Evolutionary conservation across 2,888 invertebrate species (phyloP).

Genomic region (Chymomyza caudatula): DNA sequence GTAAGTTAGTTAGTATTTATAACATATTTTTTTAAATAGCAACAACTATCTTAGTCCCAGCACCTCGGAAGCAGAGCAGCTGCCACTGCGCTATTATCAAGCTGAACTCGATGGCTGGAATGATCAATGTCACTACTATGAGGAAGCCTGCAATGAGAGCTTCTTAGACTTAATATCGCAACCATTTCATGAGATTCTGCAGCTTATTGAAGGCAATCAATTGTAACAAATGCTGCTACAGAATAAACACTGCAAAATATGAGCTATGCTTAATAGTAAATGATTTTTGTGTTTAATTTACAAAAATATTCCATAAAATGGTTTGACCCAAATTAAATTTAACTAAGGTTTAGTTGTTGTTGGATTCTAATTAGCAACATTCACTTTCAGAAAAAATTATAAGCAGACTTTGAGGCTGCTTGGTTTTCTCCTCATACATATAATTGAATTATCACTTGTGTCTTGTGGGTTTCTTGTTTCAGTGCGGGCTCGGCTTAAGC

Average conservation of each 20-base stretch:
- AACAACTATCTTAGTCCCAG: too few species aligned
- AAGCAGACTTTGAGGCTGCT: neutral
- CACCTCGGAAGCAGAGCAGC: constrained; percentile 66
- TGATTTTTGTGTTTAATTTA: neutral
- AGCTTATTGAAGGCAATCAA: constrained; percentile 40
- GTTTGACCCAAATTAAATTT: neutral
- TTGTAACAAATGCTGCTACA: constrained; percentile 15
- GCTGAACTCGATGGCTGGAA: constrained; percentile 72
- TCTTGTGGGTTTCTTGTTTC: constrained; percentile 9
- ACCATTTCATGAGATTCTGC: constrained; percentile 64
- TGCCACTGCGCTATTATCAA: constrained; percentile 70
- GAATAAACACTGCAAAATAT: constrained; percentile 3
- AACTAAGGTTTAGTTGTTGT: neutral
- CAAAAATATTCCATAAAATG: neutral
- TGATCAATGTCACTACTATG: constrained; percentile 62
- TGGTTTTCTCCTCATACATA: constrained; percentile 3
- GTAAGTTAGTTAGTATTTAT: too few species aligned
- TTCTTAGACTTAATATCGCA: constrained; percentile 70
- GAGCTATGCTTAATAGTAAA: neutral
- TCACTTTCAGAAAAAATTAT: constrained; percentile 35
- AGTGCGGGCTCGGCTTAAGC: constrained; percentile 12
- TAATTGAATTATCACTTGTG: constrained; percentile 35
- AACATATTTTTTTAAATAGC: too few species aligned
- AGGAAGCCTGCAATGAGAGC: constrained; percentile 57
- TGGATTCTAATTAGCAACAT: constrained; percentile 56